Percentiles rank a stretch among this genome's conserved stretches.
phyloP scores from a whole-genome alignment of 1,140 invertebrate species.

The Cryptotermes secundus region DNA sequence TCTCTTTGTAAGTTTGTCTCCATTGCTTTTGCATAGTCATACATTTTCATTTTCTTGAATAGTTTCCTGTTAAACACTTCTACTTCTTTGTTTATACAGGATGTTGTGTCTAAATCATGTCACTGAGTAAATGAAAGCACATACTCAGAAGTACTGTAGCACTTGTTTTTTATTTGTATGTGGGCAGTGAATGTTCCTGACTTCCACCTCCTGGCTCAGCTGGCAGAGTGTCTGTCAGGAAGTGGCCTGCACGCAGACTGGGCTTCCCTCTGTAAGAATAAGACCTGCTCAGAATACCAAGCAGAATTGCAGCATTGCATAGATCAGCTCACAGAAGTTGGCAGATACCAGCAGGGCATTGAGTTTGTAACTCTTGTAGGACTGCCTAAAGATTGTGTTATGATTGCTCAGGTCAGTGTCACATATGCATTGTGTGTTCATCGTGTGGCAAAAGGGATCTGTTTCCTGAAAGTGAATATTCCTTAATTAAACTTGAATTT shows the following conservation, averaged over 20 bases:
- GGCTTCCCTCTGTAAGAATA: neutral
- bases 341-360: conserved; percentile 57
- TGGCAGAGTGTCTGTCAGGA: conserved; percentile 50
- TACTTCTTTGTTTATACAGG: too few species aligned
- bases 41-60: too few species aligned
- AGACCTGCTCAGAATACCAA: conserved; percentile 37
- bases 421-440: too few species aligned
- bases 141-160: neutral
- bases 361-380: conserved; percentile 54
- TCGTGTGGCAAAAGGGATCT: too few species aligned
- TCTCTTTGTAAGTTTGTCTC: too few species aligned
- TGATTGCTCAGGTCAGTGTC: conserved; percentile 42
- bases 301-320: conserved; percentile 52
- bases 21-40: too few species aligned
- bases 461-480: too few species aligned
- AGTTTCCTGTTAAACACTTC: too few species aligned
- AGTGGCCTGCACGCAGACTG: conserved; percentile 42
- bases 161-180: conserved; percentile 5
- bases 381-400: conserved; percentile 31
- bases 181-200: conserved; percentile 52
- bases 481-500: too few species aligned
- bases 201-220: conserved; percentile 53
- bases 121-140: too few species aligned
- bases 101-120: too few species aligned
- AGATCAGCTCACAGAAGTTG: conserved; percentile 49